A percentile compares a stretch with the other conserved stretches of the same genome.
phyloP scores from a whole-genome alignment of 1,140 invertebrate genomes.

The Pemphigus obesinymphae region DNA sequence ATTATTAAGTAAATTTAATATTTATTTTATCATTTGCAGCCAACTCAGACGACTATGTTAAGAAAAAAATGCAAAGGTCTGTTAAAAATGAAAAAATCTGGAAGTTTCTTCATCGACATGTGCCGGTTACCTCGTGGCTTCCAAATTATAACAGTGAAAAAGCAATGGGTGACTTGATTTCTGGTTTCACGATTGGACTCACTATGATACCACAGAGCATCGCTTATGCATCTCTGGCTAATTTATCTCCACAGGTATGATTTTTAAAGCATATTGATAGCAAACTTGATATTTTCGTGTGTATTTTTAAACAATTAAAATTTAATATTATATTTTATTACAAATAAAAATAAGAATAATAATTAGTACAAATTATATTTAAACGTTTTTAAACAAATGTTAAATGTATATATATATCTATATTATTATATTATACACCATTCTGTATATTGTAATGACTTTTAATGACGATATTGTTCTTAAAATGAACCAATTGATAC shows the following conservation, averaged over 20 bases:
- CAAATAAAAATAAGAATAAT: too few relatives aligned
- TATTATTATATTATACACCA: too few relatives aligned
- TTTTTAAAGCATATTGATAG: background rate
- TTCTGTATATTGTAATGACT: too few relatives aligned
- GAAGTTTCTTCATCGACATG: background rate
- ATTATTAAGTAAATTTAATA: too few relatives aligned
- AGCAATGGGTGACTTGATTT: constrained; percentile 55
- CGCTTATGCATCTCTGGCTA: constrained; percentile 63
- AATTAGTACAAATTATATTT: too few relatives aligned
- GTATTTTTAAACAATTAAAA: too few relatives aligned
- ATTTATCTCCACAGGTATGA: constrained; percentile 57
- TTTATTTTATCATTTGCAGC: background rate
- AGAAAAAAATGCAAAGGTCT: background rate
- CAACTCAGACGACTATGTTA: background rate
- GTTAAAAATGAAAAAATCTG: background rate
- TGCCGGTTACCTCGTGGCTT: constrained; percentile 56
- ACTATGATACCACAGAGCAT: constrained; percentile 67
- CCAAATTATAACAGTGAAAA: constrained; percentile 54
- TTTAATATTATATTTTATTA: too few relatives aligned
- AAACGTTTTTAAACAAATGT: too few relatives aligned
- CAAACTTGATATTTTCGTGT: background rate
- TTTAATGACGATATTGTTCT: too few relatives aligned
- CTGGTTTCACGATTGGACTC: constrained; percentile 63
- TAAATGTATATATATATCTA: too few relatives aligned
- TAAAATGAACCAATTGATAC: too few relatives aligned